Percentiles rank a stretch among this genome's conserved stretches.
Evolutionary conservation across 2,888 invertebrate genomes (phyloP).

Genomic region (Idaea straminata): DNA sequence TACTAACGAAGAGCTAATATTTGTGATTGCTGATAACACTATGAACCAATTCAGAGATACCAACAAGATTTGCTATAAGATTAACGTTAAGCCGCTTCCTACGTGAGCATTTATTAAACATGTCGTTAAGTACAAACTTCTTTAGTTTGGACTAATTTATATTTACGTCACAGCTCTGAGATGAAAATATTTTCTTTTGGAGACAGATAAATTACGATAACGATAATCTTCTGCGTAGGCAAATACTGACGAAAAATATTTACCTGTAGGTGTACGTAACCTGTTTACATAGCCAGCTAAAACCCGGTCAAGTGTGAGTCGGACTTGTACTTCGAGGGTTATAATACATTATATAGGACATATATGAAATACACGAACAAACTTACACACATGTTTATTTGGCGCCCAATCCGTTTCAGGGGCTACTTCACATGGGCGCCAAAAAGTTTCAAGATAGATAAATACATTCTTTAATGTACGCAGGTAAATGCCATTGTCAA

Average conservation of each 20-base stretch:
- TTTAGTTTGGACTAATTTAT: constrained; percentile 11
- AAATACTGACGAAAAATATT: background rate
- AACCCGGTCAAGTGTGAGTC: background rate
- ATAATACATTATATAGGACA: background rate
- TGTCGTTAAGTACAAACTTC: constrained; percentile 25
- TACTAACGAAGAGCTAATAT: constrained; percentile 69
- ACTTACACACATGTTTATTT: background rate
- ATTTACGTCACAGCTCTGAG: constrained; percentile 4
- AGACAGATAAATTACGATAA: constrained; percentile 10
- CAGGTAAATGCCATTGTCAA: too few relatives aligned
- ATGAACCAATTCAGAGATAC: constrained; percentile 74
- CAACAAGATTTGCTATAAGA: constrained; percentile 73
- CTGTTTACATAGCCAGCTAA: background rate
- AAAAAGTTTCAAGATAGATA: background rate
- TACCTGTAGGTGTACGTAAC: background rate
- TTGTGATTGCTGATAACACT: constrained; percentile 71
- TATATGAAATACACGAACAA: background rate
- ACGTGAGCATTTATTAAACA: constrained; percentile 55
- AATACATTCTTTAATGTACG: too few relatives aligned
- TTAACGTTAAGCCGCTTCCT: constrained; percentile 64
- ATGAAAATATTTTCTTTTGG: constrained; percentile 20
- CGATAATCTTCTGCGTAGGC: constrained; percentile 9
- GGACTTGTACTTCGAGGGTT: background rate
- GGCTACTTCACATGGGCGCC: background rate
- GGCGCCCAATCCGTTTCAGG: background rate